phyloP scores from a whole-genome alignment of 2,888 invertebrate species.

The Clitarchus hookeri region DNA sequence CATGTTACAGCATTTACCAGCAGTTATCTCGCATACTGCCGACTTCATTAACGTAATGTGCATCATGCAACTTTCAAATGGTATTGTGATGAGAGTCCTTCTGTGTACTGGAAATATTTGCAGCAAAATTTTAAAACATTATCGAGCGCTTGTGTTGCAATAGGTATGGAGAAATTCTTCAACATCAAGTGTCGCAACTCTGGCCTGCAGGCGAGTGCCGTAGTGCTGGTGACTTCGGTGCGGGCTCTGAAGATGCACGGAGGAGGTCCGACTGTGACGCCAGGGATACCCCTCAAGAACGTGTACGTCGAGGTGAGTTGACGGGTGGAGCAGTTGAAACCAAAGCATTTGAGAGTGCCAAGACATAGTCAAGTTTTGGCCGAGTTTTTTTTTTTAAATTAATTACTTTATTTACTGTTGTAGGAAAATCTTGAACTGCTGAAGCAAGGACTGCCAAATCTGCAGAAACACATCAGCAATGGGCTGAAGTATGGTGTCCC shows the following conservation, averaged over 20 bases:
- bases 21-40: too few relatives aligned
- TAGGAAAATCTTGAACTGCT: conserved; percentile 87
- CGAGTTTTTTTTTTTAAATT: background rate
- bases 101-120: too few relatives aligned
- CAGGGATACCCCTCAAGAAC: conserved; percentile 80
- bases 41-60: too few relatives aligned
- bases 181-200: conserved; percentile 95
- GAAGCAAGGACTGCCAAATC: conserved; percentile 83
- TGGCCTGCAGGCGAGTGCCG: conserved; percentile 81
- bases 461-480: conserved; percentile 93
- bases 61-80: too few relatives aligned
- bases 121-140: too few relatives aligned
- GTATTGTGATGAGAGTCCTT: too few relatives aligned
- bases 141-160: conserved; percentile 31
- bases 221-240: conserved; percentile 91
- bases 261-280: conserved; percentile 87
- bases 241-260: conserved; percentile 99
- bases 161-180: conserved; percentile 96
- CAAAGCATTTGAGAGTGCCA: background rate
- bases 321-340: background rate
- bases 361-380: background rate
- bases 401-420: too few relatives aligned
- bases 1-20: too few relatives aligned
- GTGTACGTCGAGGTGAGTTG: conserved; percentile 69
- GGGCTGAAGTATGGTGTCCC: conserved; percentile 87